A percentile compares a stretch with the other conserved stretches of the same genome.
Evolutionary conservation across 2,113 vertebrate genomes (phyloP).

Genomic region (sheep (Ovis aries)): DNA sequence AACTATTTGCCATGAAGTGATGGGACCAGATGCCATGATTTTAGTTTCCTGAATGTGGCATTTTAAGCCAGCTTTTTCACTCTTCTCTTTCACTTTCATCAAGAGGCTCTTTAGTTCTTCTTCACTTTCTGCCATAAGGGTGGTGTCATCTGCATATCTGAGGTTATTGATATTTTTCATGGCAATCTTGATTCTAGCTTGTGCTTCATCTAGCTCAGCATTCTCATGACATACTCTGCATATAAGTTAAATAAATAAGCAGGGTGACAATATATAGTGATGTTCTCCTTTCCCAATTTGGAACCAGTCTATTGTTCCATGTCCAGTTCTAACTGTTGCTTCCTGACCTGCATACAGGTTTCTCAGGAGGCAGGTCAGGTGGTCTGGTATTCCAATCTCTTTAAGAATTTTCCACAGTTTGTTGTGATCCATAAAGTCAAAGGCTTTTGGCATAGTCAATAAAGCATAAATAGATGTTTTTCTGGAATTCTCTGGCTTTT

Average conservation of each 20-base stretch:
- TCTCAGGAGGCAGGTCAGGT: background rate
- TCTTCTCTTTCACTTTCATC: background rate
- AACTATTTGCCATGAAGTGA: background rate
- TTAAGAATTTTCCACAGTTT: background rate
- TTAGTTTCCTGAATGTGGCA: background rate
- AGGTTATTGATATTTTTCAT: background rate
- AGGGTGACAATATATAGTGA: background rate
- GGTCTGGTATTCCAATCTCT: background rate
- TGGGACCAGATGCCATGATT: background rate
- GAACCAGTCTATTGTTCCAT: background rate
- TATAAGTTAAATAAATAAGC: background rate
- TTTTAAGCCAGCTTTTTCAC: background rate
- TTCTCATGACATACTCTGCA: background rate
- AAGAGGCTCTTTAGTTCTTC: background rate
- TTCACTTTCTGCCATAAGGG: background rate
- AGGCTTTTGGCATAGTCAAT: background rate
- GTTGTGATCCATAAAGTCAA: background rate
- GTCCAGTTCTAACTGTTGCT: background rate
- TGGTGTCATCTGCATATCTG: background rate
- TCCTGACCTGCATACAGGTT: background rate
- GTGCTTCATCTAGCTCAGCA: background rate
- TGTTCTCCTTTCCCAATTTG: fast-evolving
- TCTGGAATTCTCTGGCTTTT: background rate
- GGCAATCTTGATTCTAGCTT: background rate
- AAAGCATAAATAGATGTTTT: background rate